phyloP scores from a whole-genome alignment of 2,113 vertebrate genomes.

The Bostrychus sinensis region DNA sequence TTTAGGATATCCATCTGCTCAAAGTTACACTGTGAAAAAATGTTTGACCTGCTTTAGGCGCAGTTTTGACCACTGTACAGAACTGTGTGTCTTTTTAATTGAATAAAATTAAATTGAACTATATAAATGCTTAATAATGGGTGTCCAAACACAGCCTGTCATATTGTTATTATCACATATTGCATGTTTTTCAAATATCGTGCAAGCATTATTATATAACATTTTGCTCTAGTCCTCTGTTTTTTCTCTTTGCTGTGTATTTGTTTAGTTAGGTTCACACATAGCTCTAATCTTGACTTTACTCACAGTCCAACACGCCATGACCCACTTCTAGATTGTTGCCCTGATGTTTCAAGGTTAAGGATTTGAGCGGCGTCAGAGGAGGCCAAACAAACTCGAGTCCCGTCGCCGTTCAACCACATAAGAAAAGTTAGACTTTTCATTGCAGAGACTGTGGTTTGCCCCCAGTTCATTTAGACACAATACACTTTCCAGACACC shows the following conservation, averaged over 20 bases:
- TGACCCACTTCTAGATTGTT: neutral
- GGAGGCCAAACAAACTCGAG: constrained; percentile 23
- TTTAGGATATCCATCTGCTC: no score
- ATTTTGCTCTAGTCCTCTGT: neutral
- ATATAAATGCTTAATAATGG: no score
- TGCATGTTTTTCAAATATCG: no score
- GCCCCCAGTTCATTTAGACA: constrained; percentile 14
- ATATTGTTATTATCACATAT: no score
- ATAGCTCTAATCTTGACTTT: neutral
- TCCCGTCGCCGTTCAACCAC: neutral
- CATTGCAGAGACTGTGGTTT: constrained; percentile 23
- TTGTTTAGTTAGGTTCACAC: constrained; percentile 1
- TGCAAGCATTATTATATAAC: no score
- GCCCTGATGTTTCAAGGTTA: constrained; percentile 14
- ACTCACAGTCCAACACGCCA: neutral
- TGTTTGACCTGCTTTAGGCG: no score
- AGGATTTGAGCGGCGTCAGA: constrained; percentile 26
- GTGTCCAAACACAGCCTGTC: no score
- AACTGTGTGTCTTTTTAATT: no score
- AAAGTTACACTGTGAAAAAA: no score
- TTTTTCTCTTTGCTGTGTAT: neutral
- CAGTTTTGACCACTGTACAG: no score
- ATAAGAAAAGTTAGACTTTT: constrained; percentile 11
- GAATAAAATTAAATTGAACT: no score
- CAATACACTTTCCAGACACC: constrained; percentile 10